A percentile compares a stretch with the other conserved stretches of the same genome.
Evolutionary conservation across 2,113 vertebrate genomes (phyloP).

Genomic region (Pterocles burchelli): DNA sequence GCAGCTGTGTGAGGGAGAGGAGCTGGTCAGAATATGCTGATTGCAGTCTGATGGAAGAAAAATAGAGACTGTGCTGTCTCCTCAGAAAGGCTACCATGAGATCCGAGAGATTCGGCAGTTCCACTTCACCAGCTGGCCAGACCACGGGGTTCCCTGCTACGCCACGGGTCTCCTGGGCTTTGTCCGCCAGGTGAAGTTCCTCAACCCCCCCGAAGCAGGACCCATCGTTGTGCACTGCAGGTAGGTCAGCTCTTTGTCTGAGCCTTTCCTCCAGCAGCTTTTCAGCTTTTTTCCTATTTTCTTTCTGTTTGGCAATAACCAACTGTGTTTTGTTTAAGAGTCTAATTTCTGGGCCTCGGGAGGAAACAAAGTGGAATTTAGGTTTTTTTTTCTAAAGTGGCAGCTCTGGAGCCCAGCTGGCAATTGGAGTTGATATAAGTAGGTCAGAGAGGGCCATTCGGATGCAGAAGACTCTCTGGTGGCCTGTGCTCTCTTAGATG

Average conservation of each 20-base stretch:
- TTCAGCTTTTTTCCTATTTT: not conserved
- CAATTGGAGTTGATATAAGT: not conserved
- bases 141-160: constrained; percentile 96
- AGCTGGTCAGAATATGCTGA: rapidly evolving
- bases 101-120: constrained; percentile 97
- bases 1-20: rapidly evolving
- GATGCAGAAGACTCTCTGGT: not conserved
- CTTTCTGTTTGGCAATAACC: not conserved
- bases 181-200: constrained; percentile 96
- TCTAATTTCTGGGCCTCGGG: rapidly evolving
- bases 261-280: not conserved
- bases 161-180: constrained; percentile 95
- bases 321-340: not conserved
- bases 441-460: not conserved
- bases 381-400: not conserved
- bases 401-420: not conserved
- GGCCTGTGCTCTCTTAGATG: not conserved
- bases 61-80: constrained; percentile 60
- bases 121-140: constrained; percentile 98
- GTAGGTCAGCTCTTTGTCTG: constrained; percentile 49
- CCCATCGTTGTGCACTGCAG: constrained; percentile 94
- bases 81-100: constrained; percentile 97
- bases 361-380: not conserved
- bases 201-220: constrained; percentile 92
- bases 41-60: not conserved